phyloP scores from a whole-genome alignment of 2,888 invertebrate species.

The Tetranychus piercei region DNA sequence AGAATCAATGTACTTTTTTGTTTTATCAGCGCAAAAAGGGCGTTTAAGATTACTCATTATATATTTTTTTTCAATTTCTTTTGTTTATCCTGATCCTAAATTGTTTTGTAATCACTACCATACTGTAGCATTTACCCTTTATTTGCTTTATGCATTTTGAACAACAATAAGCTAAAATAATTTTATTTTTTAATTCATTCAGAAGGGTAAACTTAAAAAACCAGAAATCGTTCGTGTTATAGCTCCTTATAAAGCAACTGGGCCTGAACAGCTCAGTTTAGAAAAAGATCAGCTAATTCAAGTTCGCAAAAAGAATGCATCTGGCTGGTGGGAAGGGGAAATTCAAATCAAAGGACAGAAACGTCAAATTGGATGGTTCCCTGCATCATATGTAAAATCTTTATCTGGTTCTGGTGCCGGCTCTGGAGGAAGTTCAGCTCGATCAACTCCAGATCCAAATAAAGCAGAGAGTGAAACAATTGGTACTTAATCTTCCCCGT shows the following conservation, averaged over 20 bases:
- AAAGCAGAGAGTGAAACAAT: slow-evolving; percentile 17
- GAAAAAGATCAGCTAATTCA: slow-evolving; percentile 77
- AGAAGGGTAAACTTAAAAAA: slow-evolving; percentile 39
- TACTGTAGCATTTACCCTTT: too few relatives aligned
- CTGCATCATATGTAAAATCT: slow-evolving; percentile 82
- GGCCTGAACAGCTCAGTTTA: slow-evolving; percentile 72
- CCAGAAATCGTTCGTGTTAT: slow-evolving; percentile 85
- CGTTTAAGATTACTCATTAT: too few relatives aligned
- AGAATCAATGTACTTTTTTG: not conserved
- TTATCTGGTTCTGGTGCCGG: slow-evolving; percentile 28
- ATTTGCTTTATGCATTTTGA: not conserved
- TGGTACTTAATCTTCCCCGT: slow-evolving; percentile 12
- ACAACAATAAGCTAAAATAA: not conserved
- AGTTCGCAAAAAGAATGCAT: slow-evolving; percentile 86
- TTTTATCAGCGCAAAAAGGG: not conserved
- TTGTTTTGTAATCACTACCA: too few relatives aligned
- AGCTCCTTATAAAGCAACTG: slow-evolving; percentile 72
- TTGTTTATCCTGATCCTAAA: too few relatives aligned
- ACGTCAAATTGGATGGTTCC: slow-evolving; percentile 93
- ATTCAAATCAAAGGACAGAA: slow-evolving; percentile 66
- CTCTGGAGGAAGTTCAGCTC: slow-evolving; percentile 29
- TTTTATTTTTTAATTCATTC: not conserved
- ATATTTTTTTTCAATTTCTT: too few relatives aligned
- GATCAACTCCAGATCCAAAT: slow-evolving; percentile 31
- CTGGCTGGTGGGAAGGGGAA: slow-evolving; percentile 99